Evolutionary conservation across 2,888 invertebrate species (phyloP).

Genomic region (Eurois occulta): DNA sequence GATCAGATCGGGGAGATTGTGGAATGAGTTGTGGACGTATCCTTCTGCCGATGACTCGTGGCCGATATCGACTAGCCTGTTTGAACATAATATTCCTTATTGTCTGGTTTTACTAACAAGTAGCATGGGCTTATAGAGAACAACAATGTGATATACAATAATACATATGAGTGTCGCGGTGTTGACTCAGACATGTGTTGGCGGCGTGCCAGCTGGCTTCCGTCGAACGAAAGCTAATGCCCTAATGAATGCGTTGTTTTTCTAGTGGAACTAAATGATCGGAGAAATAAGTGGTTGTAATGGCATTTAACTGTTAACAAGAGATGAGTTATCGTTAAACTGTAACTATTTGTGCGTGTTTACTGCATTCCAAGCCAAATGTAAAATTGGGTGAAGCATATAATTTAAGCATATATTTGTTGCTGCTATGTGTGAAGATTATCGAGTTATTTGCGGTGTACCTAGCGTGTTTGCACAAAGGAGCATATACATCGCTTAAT

Average conservation of each 20-base stretch:
- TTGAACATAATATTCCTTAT: constrained; percentile 80
- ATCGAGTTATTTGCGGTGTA: constrained; percentile 44
- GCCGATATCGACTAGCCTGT: constrained; percentile 89
- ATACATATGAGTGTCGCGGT: constrained; percentile 75
- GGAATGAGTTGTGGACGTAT: constrained; percentile 78
- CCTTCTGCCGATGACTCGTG: constrained; percentile 84
- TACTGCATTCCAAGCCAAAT: constrained; percentile 58
- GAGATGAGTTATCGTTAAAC: constrained; percentile 67
- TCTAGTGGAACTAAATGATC: constrained; percentile 74
- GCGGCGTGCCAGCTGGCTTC: constrained; percentile 80
- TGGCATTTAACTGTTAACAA: constrained; percentile 71
- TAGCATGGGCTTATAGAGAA: constrained; percentile 51
- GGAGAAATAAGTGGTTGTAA: constrained; percentile 69
- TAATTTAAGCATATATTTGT: constrained; percentile 32
- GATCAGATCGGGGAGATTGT: constrained; percentile 80
- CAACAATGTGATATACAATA: constrained; percentile 58
- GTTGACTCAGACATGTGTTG: constrained; percentile 80
- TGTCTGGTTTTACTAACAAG: constrained; percentile 51
- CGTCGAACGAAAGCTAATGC: constrained; percentile 75
- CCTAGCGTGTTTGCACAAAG: constrained; percentile 25
- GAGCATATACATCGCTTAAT: constrained; percentile 13
- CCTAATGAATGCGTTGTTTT: constrained; percentile 83
- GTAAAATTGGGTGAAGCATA: constrained; percentile 39
- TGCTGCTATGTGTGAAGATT: constrained; percentile 35
- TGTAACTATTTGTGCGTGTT: constrained; percentile 59